Evolutionary conservation across 2,797 vertebrate genomes (phyloP).

Genomic region (Tachyglossus aculeatus): DNA sequence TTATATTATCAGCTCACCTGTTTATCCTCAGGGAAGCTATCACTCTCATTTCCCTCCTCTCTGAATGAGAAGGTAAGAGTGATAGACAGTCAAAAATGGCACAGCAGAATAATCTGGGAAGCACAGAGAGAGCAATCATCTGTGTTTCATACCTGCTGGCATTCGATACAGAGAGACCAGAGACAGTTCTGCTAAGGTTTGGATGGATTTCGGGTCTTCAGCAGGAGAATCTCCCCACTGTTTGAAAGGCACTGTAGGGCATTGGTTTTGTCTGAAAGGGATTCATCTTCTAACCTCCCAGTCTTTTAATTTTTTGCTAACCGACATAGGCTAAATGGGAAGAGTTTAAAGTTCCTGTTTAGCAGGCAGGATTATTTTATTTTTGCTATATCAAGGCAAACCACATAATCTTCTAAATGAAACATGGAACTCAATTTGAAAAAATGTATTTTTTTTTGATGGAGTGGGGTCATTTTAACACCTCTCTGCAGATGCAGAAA

Average conservation of each 20-base stretch:
- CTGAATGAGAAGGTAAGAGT: slow-evolving; percentile 66
- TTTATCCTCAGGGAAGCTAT: slow-evolving; percentile 75
- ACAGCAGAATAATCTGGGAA: slow-evolving; percentile 49
- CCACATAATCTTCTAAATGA: neutral
- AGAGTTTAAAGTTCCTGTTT: slow-evolving; percentile 47
- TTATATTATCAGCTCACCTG: slow-evolving; percentile 70
- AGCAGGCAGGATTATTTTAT: neutral
- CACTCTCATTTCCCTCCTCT: slow-evolving; percentile 68
- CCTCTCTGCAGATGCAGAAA: too few relatives aligned
- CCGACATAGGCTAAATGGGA: slow-evolving; percentile 34
- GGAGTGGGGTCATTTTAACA: too few relatives aligned
- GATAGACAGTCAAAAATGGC: slow-evolving; percentile 68
- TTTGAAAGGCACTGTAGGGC: slow-evolving; percentile 8
- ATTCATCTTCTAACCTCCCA: slow-evolving; percentile 35
- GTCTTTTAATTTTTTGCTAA: neutral
- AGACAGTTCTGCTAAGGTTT: slow-evolving; percentile 33
- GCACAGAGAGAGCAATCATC: slow-evolving; percentile 18
- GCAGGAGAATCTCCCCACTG: slow-evolving; percentile 16
- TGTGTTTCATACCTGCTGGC: slow-evolving; percentile 46
- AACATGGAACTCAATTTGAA: too few relatives aligned
- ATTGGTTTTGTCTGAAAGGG: slow-evolving; percentile 18
- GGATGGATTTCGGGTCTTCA: slow-evolving; percentile 25
- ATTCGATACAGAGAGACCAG: slow-evolving; percentile 8
- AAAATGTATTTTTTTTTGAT: too few relatives aligned
- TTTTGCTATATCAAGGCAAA: neutral